phyloP scores from a whole-genome alignment of 2,113 vertebrate genomes.

The Leucopsar rothschildi region DNA sequence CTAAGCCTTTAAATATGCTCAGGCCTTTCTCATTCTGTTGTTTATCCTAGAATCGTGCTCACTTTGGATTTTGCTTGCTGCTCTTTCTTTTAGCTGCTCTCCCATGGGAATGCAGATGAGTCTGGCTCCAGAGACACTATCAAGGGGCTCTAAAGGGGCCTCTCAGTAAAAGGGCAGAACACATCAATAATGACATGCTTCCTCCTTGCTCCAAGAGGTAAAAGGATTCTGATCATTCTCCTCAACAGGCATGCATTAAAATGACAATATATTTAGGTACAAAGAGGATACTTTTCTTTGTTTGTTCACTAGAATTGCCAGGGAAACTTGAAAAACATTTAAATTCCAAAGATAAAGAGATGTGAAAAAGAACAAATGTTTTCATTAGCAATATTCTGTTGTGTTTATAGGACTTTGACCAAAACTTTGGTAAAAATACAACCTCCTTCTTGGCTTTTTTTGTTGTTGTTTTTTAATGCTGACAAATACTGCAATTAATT shows the following conservation, averaged over 20 bases:
- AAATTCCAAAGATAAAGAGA: neutral
- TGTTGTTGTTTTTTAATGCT: neutral
- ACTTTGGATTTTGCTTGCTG: neutral
- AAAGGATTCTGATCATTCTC: neutral
- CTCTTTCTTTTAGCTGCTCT: neutral
- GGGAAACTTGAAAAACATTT: neutral
- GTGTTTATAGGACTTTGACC: neutral
- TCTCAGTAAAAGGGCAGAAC: neutral
- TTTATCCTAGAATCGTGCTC: neutral
- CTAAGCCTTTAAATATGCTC: neutral
- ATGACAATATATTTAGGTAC: neutral
- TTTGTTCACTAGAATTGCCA: neutral
- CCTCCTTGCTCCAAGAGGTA: neutral
- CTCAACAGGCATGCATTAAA: neutral
- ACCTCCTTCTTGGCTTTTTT: neutral
- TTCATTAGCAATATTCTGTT: neutral
- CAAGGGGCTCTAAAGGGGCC: neutral
- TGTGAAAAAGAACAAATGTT: neutral
- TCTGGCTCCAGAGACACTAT: neutral
- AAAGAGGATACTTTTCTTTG: neutral
- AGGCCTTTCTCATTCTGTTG: neutral
- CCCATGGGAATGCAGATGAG: neutral
- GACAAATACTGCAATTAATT: constrained; percentile 38
- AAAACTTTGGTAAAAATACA: constrained; percentile 11
- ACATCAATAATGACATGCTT: neutral